Evolutionary conservation across 1,140 invertebrate species (phyloP).

Genomic region (Drosophila funebris): DNA sequence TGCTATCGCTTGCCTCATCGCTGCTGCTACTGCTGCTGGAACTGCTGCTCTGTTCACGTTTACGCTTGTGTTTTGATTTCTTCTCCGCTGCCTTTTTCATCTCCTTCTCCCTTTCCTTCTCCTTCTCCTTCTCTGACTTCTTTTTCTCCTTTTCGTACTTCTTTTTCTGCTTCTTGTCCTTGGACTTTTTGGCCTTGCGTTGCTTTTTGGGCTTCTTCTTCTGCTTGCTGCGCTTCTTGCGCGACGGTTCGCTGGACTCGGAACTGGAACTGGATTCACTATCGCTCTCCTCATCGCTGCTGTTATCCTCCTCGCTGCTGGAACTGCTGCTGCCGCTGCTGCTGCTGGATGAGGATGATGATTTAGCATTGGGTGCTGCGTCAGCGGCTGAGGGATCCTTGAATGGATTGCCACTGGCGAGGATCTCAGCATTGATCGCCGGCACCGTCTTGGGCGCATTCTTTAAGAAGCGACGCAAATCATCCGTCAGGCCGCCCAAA

Average conservation of each 20-base stretch:
- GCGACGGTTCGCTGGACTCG: conserved; percentile 47
- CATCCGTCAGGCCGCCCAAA: conserved; percentile 97
- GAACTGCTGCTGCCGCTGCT: conserved; percentile 24
- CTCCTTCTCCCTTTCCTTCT: conserved; percentile 36
- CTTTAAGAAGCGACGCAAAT: conserved; percentile 95
- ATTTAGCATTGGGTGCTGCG: background rate
- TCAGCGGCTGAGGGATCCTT: conserved; percentile 32
- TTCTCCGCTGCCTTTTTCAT: conserved; percentile 40
- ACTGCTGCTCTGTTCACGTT: conserved; percentile 47
- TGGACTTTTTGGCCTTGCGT: conserved; percentile 51
- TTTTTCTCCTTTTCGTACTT: conserved; percentile 16
- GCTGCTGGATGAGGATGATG: conserved; percentile 29
- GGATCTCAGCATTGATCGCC: conserved; percentile 75
- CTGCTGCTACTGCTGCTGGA: conserved; percentile 51
- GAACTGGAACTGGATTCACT: conserved; percentile 49
- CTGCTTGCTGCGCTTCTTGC: conserved; percentile 41
- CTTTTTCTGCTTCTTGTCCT: conserved; percentile 44
- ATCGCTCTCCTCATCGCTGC: conserved; percentile 49
- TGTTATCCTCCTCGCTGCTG: conserved; percentile 37
- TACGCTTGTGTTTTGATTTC: conserved; percentile 50
- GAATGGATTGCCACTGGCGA: conserved; percentile 61
- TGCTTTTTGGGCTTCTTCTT: conserved; percentile 41
- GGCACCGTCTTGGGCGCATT: conserved; percentile 88
- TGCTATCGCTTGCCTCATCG: conserved; percentile 20
- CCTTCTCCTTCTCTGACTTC: background rate